Conservation (phyloP, 1,140 invertebrate genomes). For the Cyclina sinensis region DNA sequence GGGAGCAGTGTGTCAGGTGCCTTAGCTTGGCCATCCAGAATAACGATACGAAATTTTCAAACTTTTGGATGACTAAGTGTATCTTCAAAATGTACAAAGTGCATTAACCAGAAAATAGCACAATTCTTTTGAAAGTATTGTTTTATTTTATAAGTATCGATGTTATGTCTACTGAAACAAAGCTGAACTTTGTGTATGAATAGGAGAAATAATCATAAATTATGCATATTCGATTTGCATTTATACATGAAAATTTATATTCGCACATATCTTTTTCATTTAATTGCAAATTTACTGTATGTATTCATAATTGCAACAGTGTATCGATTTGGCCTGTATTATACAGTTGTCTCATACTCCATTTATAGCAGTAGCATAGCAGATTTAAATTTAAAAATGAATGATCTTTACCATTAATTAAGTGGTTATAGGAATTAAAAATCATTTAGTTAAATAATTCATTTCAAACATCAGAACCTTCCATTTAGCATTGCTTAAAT, state of each 20-base stretch:
- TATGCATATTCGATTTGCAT: neutral
- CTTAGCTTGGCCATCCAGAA: constrained; percentile 10
- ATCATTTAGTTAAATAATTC: constrained; percentile 4
- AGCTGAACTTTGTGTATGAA: too few species aligned
- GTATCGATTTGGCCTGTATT: constrained; percentile 5
- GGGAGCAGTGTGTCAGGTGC: neutral
- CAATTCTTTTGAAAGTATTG: too few species aligned
- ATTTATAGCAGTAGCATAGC: constrained; percentile 3
- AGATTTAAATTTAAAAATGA: neutral
- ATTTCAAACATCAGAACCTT: constrained; percentile 5
- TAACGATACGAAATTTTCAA: constrained; percentile 9
- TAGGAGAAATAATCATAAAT: neutral
- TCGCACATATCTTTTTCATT: too few species aligned
- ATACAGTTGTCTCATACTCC: constrained; percentile 3
- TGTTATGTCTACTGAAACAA: too few species aligned
- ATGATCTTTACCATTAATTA: neutral
- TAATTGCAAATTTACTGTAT: too few species aligned
- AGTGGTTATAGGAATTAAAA: constrained; percentile 14
- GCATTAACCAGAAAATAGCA: too few species aligned
- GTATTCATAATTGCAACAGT: neutral
- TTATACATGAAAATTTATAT: constrained; percentile 8
- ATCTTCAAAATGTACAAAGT: neutral
- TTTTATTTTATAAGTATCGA: too few species aligned
- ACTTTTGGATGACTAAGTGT: constrained; percentile 2
- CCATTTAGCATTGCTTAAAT: neutral